These are phyloP conservation scores for Steatocranus sp. DNA, from an alignment of 2,797 vertebrate genomes.

Conservation along the genomic window DNA sequence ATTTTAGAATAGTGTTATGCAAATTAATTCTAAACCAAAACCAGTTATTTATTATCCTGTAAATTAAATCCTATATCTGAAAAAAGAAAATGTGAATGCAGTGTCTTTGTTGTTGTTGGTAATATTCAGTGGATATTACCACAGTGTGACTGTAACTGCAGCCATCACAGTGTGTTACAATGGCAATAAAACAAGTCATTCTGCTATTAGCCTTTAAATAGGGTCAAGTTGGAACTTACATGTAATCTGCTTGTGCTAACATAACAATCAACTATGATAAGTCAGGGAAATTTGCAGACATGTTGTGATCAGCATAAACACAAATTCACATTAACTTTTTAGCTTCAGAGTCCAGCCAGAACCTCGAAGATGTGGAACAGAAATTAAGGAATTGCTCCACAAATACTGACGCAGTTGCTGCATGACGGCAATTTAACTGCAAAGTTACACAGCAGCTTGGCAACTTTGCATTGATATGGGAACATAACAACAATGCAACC, in stretches of 20 bases:
- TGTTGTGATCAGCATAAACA: rapidly evolving
- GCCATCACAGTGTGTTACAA: not conserved
- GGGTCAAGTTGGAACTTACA: not conserved
- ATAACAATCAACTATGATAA: not conserved
- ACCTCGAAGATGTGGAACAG: not conserved
- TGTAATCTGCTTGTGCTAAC: not conserved
- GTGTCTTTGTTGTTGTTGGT: not conserved
- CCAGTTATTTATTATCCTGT: not conserved
- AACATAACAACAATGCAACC: not conserved
- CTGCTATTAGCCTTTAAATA: not conserved
- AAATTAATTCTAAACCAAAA: not conserved
- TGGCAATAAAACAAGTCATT: not conserved
- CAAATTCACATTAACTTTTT: not conserved
- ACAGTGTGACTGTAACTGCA: not conserved
- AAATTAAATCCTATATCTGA: not conserved
- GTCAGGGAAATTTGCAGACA: not conserved
- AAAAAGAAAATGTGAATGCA: not conserved
- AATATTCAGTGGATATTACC: not conserved
- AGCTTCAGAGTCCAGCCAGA: not conserved
- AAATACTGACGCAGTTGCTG: not conserved
- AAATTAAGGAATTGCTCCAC: not conserved
- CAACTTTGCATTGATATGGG: not conserved
- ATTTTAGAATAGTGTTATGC: not conserved
- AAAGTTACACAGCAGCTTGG: not conserved
- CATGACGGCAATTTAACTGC: not conserved